These are phyloP conservation scores for Heliconius sara DNA, from an alignment of 2,888 invertebrate species.

Conservation along the genomic window DNA sequence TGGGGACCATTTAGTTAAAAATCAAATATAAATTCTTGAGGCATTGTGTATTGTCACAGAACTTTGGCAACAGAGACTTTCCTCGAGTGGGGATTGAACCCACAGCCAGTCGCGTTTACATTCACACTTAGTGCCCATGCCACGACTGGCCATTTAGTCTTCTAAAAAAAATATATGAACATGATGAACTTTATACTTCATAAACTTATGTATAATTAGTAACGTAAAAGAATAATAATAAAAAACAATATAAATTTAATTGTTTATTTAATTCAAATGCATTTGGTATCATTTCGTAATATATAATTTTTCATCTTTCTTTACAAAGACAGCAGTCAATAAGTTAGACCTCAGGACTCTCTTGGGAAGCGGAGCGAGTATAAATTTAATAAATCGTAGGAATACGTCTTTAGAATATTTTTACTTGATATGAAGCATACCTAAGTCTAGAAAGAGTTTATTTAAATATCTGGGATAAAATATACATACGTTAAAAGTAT, in stretches of 20 bases:
- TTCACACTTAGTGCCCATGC: too few species aligned
- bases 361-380: constrained; percentile 22
- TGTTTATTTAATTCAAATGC: constrained; percentile 60
- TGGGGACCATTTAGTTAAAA: too few species aligned
- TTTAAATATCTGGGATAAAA: constrained; percentile 40
- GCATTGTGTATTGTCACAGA: too few species aligned
- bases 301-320: constrained; percentile 47
- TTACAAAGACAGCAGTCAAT: constrained; percentile 47
- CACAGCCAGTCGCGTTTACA: too few species aligned
- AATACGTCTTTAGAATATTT: constrained; percentile 47
- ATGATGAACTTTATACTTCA: too few species aligned
- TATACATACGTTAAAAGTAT: constrained; percentile 36
- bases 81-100: too few species aligned
- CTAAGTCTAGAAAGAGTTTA: constrained; percentile 31
- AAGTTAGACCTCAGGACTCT: constrained; percentile 23
- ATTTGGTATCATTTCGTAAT: constrained; percentile 63
- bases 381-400: constrained; percentile 39
- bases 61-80: too few species aligned
- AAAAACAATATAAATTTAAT: constrained; percentile 5
- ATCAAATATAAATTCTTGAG: too few species aligned
- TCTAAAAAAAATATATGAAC: too few species aligned
- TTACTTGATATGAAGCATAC: constrained; percentile 48
- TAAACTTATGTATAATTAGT: too few species aligned
- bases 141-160: too few species aligned
- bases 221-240: not conserved